Evolutionary conservation across 2,888 invertebrate species (phyloP), one percentile per base, ranked within the genome.

Genomic region (Ochlodes sylvanus): DNA sequence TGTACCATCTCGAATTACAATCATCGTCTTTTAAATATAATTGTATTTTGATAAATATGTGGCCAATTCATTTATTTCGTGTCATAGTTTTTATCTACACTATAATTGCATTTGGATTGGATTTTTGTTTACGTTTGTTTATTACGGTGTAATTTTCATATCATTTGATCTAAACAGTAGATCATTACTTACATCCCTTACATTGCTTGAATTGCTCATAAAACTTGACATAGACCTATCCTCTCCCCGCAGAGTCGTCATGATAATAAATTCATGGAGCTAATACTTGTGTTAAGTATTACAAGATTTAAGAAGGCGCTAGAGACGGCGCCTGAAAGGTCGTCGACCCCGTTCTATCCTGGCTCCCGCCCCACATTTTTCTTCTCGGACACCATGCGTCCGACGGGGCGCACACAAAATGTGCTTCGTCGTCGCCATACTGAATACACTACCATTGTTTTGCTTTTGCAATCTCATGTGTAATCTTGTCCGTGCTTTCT

Each of bases 361-460:
- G 79, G 78, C 79, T 83, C 85, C 75, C 87, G 84, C 84, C 86
- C 87, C 84, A 87, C 83, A 90, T 89, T 90, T 91, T 90, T 90
- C 90, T 90, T 89, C 87, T 89, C 88, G 90, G 90, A 89, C 92
- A 88, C 83, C 83, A 79, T 80, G 82, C 80, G 84, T 82, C 82
- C 83, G 82, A 80, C 82, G 77, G 78, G 78, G 79, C 79, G 76
- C 79, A 82, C 80, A 77, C 79, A 76, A 85, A 90, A 88, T 89
- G 80, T 87, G 87, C 88, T 84, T 77, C 84, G 86, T 88, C 82
- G 86, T 78, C 85, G 80, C 85, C 83, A 84, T 86, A 80, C 85
- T 86, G 87, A 89, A 87, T 88, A 87, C 83, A 83, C 82, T 81
- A 82, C 86, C 79, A 90, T 91, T 91, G 89, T 92, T 87, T 88